Base-by-base conservation (phyloP, 2,888 invertebrate species). In the Drosophila demipolita region DNA sequence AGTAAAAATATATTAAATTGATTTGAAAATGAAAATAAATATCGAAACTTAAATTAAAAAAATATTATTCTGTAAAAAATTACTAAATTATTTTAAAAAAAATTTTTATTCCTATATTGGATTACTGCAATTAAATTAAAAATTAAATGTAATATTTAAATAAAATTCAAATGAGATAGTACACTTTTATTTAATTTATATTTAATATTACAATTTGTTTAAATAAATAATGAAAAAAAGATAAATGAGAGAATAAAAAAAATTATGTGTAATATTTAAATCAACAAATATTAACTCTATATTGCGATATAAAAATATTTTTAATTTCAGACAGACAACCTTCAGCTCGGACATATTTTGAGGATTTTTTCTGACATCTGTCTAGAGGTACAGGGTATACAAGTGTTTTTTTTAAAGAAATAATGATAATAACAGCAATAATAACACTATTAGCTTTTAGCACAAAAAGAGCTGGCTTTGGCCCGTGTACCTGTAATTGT, bases 401-500 rank as follows among this genome's bases (percentile, higher is more conserved):
- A 33, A 17, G 5, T 29, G 33, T 55, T n/a, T 29, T 26, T 26
- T 29, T 29, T 29, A 5, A 29, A 29, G 29, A 29, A 29, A 40
- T n/a, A 40, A 40, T n/a, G n/a, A n/a, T 9, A 40, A 2, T 35
- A 35, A 35, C 8, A 15, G 32, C 8, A 66, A 76, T 20, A 66
- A 52, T 57, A 11, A 66, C 45, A 38, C 64, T 11, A 32, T 35
- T 48, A 57, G 52, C 29, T 45, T 57, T 26, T 29, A 59, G 20
- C 11, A 12, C 38, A 33, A 50, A 65, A 53, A 38, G 38, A 38
- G 17, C 17, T 29, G 42, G 45, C 29, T 38, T 68, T 58, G 58
- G 33, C 38, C 60, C 23, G 90, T 90, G 91, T 96, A 99, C 98
- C 98, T 98, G 98, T 99, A 94, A 99, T 98, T 94, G 98, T 98